Evolutionary conservation across 2,888 invertebrate species (phyloP).

Genomic region (Pterobdella sp.): DNA sequence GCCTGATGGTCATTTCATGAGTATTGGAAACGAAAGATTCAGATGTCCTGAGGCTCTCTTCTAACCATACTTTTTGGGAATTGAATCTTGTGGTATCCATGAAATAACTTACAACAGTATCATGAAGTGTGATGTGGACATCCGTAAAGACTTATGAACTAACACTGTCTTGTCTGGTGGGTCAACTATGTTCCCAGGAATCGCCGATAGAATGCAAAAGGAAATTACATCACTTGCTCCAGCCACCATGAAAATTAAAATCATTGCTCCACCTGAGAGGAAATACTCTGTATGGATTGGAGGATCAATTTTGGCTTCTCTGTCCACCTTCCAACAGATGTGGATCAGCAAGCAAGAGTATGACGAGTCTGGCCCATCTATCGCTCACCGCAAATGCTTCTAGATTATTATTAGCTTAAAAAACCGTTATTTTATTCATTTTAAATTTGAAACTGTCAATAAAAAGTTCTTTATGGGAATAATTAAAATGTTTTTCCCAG

Average conservation of each 20-base stretch:
- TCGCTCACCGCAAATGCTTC: conserved; percentile 94
- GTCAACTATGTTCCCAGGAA: conserved; percentile 93
- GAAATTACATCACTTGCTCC: conserved; percentile 79
- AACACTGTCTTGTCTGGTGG: conserved; percentile 76
- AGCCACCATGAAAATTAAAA: conserved; percentile 61
- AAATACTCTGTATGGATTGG: conserved; percentile 98
- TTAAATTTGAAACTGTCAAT: too few species aligned
- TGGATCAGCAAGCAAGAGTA: conserved; percentile 96
- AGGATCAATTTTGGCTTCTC: conserved; percentile 85
- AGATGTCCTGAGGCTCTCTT: conserved; percentile 46
- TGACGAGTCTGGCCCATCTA: conserved; percentile 88
- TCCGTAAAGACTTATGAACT: conserved; percentile 53
- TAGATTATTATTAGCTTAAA: conserved; percentile 57
- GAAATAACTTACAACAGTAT: conserved; percentile 45
- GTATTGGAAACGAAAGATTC: conserved; percentile 47
- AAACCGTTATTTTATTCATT: too few species aligned
- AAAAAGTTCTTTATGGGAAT: too few species aligned
- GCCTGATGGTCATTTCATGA: conserved; percentile 45
- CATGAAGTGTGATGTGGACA: conserved; percentile 50
- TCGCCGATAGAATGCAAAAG: conserved; percentile 94
- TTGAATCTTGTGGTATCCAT: conserved; percentile 43
- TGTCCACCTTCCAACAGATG: conserved; percentile 83
- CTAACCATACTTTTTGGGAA: conserved; percentile 49
- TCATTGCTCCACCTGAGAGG: conserved; percentile 85
- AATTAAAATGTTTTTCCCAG: too few species aligned